phyloP scores from a whole-genome alignment of 2,113 vertebrate genomes.

The Fregetta grallaria region DNA sequence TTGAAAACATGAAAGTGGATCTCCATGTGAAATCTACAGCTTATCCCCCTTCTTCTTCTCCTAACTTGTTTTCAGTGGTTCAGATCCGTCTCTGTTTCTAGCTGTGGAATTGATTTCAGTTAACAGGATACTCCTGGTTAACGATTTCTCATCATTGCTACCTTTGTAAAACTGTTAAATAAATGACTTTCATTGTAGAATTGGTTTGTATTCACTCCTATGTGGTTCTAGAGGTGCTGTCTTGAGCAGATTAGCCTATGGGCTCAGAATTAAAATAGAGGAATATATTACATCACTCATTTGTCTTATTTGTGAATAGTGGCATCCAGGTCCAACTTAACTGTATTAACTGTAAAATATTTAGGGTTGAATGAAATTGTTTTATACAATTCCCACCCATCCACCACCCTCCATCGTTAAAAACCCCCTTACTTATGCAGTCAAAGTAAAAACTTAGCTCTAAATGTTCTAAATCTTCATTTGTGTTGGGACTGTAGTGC shows the following conservation, averaged over 20 bases:
- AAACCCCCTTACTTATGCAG: background rate
- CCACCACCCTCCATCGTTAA: background rate
- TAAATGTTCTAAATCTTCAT: background rate
- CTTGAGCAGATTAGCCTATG: background rate
- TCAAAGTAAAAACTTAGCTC: background rate
- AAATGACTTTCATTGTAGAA: background rate
- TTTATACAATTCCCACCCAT: background rate
- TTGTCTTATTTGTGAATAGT: background rate
- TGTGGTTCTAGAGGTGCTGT: background rate
- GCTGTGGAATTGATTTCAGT: background rate
- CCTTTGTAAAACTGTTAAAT: background rate
- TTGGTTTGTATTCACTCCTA: background rate
- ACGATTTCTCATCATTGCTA: background rate
- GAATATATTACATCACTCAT: background rate
- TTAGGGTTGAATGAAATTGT: background rate
- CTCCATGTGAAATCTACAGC: background rate
- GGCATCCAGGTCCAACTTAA: background rate
- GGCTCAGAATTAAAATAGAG: background rate
- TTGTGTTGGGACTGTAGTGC: background rate
- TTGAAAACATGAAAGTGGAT: background rate
- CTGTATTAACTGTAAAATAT: background rate
- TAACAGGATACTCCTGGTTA: background rate
- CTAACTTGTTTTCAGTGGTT: background rate
- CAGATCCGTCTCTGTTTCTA: background rate
- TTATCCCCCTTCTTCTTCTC: background rate